Evolutionary conservation across 2,888 invertebrate species (phyloP).

Genomic region (Caenorhabditis becei): DNA sequence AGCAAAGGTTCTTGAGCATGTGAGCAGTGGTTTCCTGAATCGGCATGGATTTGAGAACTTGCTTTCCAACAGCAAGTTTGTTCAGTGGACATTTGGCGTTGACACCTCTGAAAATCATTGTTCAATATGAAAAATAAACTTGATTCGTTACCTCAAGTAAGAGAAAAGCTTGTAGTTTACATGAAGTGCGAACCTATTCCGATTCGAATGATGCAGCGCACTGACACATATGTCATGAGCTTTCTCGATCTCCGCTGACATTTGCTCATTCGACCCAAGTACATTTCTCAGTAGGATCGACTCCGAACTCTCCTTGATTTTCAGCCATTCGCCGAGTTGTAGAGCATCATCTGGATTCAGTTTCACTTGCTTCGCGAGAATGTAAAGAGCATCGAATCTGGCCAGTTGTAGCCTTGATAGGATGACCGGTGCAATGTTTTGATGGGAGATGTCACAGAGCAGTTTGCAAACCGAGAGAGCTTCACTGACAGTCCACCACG

Average conservation of each 20-base stretch:
- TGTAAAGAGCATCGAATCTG: conserved; percentile 41
- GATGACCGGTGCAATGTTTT: conserved; percentile 45
- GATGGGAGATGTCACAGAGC: conserved; percentile 55
- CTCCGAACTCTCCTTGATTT: conserved; percentile 32
- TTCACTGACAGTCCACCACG: conserved; percentile 55
- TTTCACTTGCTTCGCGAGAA: conserved; percentile 46
- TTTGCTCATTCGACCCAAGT: conserved; percentile 27
- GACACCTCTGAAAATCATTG: conserved; percentile 18
- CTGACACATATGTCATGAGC: conserved; percentile 49
- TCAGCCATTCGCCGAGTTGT: conserved; percentile 37
- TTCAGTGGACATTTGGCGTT: conserved; percentile 35
- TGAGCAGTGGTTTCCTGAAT: conserved; percentile 31
- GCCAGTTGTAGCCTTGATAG: conserved; percentile 44
- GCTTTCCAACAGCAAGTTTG: conserved; percentile 29
- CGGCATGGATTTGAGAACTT: conserved; percentile 42
- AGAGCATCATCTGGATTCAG: conserved; percentile 44
- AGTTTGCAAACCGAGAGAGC: conserved; percentile 39
- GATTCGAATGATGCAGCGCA: conserved; percentile 36
- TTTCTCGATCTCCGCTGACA: conserved; percentile 49
- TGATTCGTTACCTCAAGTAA: conserved; percentile 32
- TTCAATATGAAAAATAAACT: not conserved
- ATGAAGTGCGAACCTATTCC: conserved; percentile 32
- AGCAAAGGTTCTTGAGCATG: conserved; percentile 50
- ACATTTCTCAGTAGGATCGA: conserved; percentile 17
- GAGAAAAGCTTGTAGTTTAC: conserved; percentile 40